A percentile compares a stretch with the other conserved stretches of the same genome.
These are phyloP conservation scores for Dolichoris vasculosae DNA, from an alignment of 1,140 invertebrate species.

Conservation along the genomic window DNA sequence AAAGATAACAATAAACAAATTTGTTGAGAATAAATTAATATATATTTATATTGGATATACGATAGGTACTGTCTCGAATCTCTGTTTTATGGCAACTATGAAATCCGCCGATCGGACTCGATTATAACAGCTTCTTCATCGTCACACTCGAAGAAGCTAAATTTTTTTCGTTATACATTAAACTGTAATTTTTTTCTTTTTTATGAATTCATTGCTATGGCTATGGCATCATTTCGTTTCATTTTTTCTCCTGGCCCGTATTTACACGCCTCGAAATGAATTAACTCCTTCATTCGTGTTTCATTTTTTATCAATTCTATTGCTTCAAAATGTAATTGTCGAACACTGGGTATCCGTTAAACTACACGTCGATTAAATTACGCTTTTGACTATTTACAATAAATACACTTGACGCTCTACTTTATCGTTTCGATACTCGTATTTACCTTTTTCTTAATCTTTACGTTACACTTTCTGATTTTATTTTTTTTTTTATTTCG, in stretches of 20 bases:
- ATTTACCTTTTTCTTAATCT: constrained; percentile 40
- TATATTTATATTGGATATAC: constrained; percentile 74
- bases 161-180: constrained; percentile 48
- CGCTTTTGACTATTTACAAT: constrained; percentile 73
- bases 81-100: constrained; percentile 67
- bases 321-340: constrained; percentile 70
- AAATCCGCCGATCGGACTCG: constrained; percentile 51
- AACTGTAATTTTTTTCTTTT: constrained; percentile 46
- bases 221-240: constrained; percentile 51
- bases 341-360: constrained; percentile 67
- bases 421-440: constrained; percentile 45
- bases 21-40: constrained; percentile 76
- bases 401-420: constrained; percentile 64
- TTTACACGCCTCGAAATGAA: constrained; percentile 64
- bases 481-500: constrained; percentile 10
- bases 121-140: constrained; percentile 51
- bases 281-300: constrained; percentile 37
- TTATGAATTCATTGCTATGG: constrained; percentile 43
- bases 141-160: constrained; percentile 51
- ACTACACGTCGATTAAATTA: constrained; percentile 71
- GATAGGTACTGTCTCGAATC: constrained; percentile 71
- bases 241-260: constrained; percentile 55
- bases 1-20: constrained; percentile 5
- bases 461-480: constrained; percentile 21
- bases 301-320: constrained; percentile 59